Conservation (phyloP, 2,797 vertebrate species). For the Jordanella pulchra region DNA sequence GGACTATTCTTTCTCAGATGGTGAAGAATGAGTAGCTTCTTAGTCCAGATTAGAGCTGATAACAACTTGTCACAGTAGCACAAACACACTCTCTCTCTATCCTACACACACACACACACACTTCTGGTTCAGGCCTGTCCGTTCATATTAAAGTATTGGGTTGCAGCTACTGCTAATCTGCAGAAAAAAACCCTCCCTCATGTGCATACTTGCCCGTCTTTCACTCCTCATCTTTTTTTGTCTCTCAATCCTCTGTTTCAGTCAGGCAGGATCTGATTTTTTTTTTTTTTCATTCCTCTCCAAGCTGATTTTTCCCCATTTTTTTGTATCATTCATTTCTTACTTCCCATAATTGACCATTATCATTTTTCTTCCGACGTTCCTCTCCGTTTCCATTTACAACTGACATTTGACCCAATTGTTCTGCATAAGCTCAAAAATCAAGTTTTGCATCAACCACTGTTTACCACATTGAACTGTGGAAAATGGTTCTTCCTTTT, state of each 20-base stretch:
- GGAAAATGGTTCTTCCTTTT: not conserved
- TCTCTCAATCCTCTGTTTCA: slow-evolving; percentile 42
- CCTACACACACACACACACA: slow-evolving; percentile 25
- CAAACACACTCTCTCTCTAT: slow-evolving; percentile 8
- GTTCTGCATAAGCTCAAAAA: not conserved
- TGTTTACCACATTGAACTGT: not conserved
- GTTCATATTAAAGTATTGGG: slow-evolving; percentile 75
- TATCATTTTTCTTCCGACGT: slow-evolving; percentile 26
- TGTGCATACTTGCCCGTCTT: slow-evolving; percentile 69
- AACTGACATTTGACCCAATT: slow-evolving; percentile 19
- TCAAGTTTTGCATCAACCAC: not conserved
- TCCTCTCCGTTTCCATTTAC: slow-evolving; percentile 7
- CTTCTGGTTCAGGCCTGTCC: slow-evolving; percentile 51
- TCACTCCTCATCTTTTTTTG: slow-evolving; percentile 26
- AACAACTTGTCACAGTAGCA: slow-evolving; percentile 38
- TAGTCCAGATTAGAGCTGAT: slow-evolving; percentile 48
- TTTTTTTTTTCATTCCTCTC: slow-evolving; percentile 21
- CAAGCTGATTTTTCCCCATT: slow-evolving; percentile 37
- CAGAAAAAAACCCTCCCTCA: slow-evolving; percentile 63
- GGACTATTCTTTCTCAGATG: slow-evolving; percentile 2
- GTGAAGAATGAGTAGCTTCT: slow-evolving; percentile 43
- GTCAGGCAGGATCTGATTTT: slow-evolving; percentile 9
- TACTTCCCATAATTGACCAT: slow-evolving; percentile 46
- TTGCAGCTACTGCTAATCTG: slow-evolving; percentile 71
- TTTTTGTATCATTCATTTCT: slow-evolving; percentile 42